phyloP scores from a whole-genome alignment of 2,797 vertebrate genomes.

The Paguma larvata region DNA sequence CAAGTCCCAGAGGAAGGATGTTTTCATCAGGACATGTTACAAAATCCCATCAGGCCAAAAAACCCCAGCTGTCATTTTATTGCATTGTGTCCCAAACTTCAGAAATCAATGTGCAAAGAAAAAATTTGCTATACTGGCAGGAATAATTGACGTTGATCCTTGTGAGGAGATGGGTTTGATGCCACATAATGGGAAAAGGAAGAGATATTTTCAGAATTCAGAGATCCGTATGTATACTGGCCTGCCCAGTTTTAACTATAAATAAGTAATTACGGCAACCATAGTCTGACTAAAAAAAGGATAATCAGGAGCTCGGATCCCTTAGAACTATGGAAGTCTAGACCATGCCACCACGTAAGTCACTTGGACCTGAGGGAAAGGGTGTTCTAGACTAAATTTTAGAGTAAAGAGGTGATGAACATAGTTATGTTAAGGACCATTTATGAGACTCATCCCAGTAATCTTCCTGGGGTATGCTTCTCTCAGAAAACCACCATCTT shows the following conservation, averaged over 20 bases:
- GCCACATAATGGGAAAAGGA: background rate
- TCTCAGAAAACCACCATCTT: background rate
- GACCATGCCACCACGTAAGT: background rate
- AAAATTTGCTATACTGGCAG: background rate
- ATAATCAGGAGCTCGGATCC: background rate
- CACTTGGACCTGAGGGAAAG: background rate
- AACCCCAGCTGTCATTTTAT: background rate
- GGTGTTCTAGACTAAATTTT: background rate
- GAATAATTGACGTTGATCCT: background rate
- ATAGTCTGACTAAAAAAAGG: background rate
- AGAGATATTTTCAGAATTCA: background rate
- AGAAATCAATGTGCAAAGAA: background rate
- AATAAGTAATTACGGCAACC: background rate
- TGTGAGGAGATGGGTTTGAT: background rate
- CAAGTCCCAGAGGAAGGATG: background rate
- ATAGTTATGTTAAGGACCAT: background rate
- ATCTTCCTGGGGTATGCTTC: background rate
- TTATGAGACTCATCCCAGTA: background rate
- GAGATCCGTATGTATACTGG: background rate
- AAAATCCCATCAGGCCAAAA: background rate
- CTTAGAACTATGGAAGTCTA: background rate
- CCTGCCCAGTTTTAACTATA: background rate
- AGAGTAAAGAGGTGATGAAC: background rate
- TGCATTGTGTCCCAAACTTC: background rate
- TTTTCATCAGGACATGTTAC: background rate